Conservation (phyloP, 2,113 vertebrate species). For the Sarotherodon lohbergeri region DNA sequence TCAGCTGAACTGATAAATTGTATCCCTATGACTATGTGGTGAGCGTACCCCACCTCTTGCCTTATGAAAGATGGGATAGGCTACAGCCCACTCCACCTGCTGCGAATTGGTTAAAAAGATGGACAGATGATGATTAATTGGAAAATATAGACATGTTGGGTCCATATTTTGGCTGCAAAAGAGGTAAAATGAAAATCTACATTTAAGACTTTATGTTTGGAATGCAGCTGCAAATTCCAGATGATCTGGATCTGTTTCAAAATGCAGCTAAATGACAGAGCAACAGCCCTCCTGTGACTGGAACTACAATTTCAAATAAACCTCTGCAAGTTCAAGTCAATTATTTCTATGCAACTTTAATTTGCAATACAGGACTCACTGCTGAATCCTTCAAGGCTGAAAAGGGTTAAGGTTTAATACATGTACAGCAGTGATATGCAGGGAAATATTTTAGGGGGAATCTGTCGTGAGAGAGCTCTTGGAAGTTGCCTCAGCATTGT, state of each 20-base stretch:
- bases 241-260: not conserved
- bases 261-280: not conserved
- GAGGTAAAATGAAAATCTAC: not conserved
- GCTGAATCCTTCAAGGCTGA: not conserved
- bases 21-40: not conserved
- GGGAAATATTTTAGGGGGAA: not conserved
- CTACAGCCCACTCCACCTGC: not conserved
- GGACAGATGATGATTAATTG: not conserved
- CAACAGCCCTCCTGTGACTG: not conserved
- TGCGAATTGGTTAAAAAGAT: not conserved
- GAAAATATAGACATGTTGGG: not conserved
- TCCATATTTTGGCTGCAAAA: not conserved
- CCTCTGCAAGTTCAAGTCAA: not conserved
- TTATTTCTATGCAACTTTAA: not conserved
- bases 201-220: not conserved
- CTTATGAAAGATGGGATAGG: not conserved
- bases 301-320: not conserved
- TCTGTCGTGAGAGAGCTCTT: not conserved
- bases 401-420: not conserved
- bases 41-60: not conserved
- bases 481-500: slow-evolving; percentile 2
- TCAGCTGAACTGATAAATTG: not conserved
- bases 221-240: not conserved
- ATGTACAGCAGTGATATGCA: not conserved
- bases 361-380: not conserved